phyloP scores from a whole-genome alignment of 2,888 invertebrate species.

The Standfussiana lucernea region DNA sequence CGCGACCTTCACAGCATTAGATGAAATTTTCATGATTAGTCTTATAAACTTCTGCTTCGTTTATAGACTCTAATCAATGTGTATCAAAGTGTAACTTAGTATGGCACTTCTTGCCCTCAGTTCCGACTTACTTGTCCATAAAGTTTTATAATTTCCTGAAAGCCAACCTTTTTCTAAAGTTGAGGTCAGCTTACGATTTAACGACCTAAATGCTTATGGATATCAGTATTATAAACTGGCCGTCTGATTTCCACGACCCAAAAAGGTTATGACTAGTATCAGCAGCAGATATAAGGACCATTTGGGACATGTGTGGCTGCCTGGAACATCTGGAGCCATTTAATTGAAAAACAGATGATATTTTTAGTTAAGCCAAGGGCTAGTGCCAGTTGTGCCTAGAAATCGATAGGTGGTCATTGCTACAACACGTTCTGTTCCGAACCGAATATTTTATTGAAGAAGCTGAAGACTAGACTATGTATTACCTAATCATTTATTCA shows the following conservation, averaged over 20 bases:
- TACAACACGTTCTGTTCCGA: neutral
- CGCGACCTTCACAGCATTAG: constrained; percentile 36
- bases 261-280: constrained; percentile 17
- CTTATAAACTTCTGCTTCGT: neutral
- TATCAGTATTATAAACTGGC: constrained; percentile 1
- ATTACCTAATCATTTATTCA: neutral
- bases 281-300: constrained; percentile 18
- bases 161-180: neutral
- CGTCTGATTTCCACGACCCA: constrained; percentile 17
- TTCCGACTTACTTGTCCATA: neutral
- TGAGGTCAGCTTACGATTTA: neutral
- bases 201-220: neutral
- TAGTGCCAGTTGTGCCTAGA: neutral
- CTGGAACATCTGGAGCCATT: constrained; percentile 12
- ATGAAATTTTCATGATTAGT: constrained; percentile 19
- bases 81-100: neutral
- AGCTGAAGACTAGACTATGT: neutral
- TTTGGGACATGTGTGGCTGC: constrained; percentile 14
- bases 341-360: constrained; percentile 1
- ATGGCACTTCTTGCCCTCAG: neutral
- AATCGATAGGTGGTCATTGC: neutral
- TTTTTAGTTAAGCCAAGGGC: neutral
- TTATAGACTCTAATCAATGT: neutral
- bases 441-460: neutral
- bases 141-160: neutral